Conservation (phyloP, 2,797 vertebrate genomes). For the Rhadinocentrus ornatus region DNA sequence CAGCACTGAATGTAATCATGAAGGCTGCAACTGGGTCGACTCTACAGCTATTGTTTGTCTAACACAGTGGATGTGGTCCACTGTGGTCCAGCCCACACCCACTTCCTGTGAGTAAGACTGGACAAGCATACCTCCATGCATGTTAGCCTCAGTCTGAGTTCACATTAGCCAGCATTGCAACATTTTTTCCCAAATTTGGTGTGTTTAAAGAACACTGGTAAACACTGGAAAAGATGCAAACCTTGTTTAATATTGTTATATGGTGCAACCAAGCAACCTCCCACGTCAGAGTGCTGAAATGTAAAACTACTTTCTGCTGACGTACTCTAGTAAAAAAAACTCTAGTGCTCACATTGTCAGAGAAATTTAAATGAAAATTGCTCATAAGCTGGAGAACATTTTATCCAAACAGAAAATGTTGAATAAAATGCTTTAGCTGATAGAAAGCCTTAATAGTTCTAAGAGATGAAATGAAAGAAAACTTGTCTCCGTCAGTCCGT, state of each 20-base stretch:
- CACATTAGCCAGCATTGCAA: slow-evolving; percentile 11
- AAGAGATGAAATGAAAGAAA: slow-evolving; percentile 26
- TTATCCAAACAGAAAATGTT: slow-evolving; percentile 33
- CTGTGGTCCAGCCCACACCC: slow-evolving; percentile 48
- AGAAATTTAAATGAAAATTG: slow-evolving; percentile 4
- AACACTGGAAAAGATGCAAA: slow-evolving; percentile 17
- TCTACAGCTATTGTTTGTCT: slow-evolving; percentile 63
- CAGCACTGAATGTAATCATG: slow-evolving; percentile 42
- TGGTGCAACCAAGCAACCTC: slow-evolving; percentile 22
- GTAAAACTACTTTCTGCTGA: slow-evolving; percentile 5
- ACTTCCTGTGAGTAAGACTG: slow-evolving; percentile 64
- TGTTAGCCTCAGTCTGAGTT: slow-evolving; percentile 23
- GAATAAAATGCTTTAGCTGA: slow-evolving; percentile 15
- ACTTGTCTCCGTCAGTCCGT: slow-evolving; percentile 7
- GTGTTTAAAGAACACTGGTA: neutral
- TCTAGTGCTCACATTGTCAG: slow-evolving; percentile 6
- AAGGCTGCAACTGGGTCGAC: slow-evolving; percentile 39
- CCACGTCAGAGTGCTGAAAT: neutral
- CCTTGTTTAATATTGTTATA: neutral
- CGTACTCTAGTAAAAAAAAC: neutral
- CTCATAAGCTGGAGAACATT: slow-evolving; percentile 19
- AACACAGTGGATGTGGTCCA: slow-evolving; percentile 47
- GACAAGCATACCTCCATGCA: slow-evolving; percentile 39
- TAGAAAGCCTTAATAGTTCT: slow-evolving; percentile 15
- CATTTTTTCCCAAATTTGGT: neutral